Evolutionary conservation across 2,888 invertebrate genomes (phyloP), one percentile per base, ranked within the genome.

Genomic region (Creontiades dilutus): DNA sequence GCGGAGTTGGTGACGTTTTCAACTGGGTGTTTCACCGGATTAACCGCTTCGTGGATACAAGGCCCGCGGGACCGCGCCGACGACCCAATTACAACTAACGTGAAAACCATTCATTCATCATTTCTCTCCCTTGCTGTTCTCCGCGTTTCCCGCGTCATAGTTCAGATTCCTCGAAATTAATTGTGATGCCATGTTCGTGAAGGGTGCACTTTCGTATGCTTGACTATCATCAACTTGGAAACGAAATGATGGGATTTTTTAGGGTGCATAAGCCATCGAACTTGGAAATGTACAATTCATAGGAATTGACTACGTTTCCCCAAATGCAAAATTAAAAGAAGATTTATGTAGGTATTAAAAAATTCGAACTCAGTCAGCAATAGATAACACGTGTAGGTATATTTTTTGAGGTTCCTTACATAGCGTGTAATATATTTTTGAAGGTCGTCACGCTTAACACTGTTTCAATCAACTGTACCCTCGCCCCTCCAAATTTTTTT

Each of bases 1-100:
- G 68, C 68, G 68, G 68, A 68, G 68, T 68, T 68, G 68, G 68
- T 68, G 68, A 68, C 68, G 23, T 68, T 68, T 68, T 68, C 68
- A 68, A 68, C 68, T 68, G 68, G 68, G 68, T 68, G 68, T 68
- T 37, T 68, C 68, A 68, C 19, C 68, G 68, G 68, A 68, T 68
- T 68, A 68, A 68, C 19, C 68, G 68, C 68, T 68, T 9, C 68
- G 68, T 23, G 68, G 68, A 68, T 68, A 68, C 68, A 23, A 68
- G 68, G 27, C 68, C 68, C 68, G 23, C 68, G 68, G 68, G 68
- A 68, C 68, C 23, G 23, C 23, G 68, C 23, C 68, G 23, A 68
- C 68, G 68, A 68, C 68, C 27, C 68, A 68, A 68, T 68, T 68
- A 68, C 68, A 68, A 23, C 68, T 68, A 19, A 61, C 61, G 52